A percentile compares a stretch with the other conserved stretches of the same genome.
Evolutionary conservation across 35 echinoderm and acorn worm genomes (phyloP).

Genomic region (Ptychodera flava): DNA sequence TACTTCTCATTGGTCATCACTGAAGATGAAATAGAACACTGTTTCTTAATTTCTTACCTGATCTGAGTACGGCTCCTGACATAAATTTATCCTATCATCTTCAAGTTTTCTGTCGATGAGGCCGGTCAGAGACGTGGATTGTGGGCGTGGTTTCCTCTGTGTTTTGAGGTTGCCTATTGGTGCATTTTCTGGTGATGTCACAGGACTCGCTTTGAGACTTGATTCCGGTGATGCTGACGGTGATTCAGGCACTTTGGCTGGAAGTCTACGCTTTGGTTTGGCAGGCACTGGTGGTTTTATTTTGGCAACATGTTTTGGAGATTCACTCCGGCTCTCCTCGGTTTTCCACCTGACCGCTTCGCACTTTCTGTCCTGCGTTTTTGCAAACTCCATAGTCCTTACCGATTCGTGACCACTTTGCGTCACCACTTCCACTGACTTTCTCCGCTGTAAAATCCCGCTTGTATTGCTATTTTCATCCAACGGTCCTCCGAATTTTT

Average conservation of each 20-base stretch:
- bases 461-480: background rate
- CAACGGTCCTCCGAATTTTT: background rate
- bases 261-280: background rate
- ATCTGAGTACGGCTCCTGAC: constrained; percentile 85
- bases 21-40: too few relatives aligned
- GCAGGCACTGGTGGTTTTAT: background rate
- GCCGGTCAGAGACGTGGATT: constrained; percentile 40
- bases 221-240: background rate
- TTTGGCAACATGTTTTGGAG: background rate
- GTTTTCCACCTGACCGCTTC: background rate
- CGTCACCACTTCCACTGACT: background rate
- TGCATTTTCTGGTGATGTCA: background rate
- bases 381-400: background rate
- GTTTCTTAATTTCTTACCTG: constrained; percentile 80
- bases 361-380: background rate
- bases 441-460: background rate
- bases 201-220: background rate
- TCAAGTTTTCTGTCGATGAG: constrained; percentile 21
- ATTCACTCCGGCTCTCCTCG: background rate
- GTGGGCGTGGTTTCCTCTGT: constrained; percentile 22
- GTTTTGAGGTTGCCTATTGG: background rate
- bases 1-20: too few relatives aligned
- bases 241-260: too few relatives aligned
- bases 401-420: background rate
- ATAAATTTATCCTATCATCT: constrained; percentile 75